phyloP scores from a whole-genome alignment of 2,888 invertebrate species.

The Lagria hirta region DNA sequence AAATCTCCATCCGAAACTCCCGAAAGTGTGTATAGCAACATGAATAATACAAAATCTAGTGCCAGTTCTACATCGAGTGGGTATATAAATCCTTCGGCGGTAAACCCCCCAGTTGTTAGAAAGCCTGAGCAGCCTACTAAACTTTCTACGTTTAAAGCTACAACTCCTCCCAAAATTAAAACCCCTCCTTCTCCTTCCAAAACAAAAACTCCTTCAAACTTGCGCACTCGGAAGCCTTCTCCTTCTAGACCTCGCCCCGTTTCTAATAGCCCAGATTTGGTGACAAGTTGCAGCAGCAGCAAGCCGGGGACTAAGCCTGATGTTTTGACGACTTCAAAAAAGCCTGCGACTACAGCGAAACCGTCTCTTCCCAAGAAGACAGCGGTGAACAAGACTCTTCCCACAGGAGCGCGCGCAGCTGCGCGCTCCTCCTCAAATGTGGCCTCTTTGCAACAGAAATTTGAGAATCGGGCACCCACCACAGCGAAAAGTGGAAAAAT shows the following conservation, averaged over 20 bases:
- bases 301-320: slow-evolving; percentile 66
- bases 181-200: slow-evolving; percentile 34
- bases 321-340: slow-evolving; percentile 56
- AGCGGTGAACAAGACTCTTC: slow-evolving; percentile 51
- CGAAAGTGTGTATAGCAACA: slow-evolving; percentile 67
- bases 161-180: slow-evolving; percentile 30
- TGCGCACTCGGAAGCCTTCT: slow-evolving; percentile 52
- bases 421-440: slow-evolving; percentile 67
- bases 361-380: no score
- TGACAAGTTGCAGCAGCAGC: slow-evolving; percentile 65
- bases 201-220: slow-evolving; percentile 54
- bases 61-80: slow-evolving; percentile 69
- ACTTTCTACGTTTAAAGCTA: slow-evolving; percentile 30
- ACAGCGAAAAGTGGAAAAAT: slow-evolving; percentile 7
- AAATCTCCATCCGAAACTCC: slow-evolving; percentile 35
- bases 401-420: slow-evolving; percentile 55
- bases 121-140: no score
- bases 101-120: slow-evolving; percentile 63
- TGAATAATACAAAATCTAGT: slow-evolving; percentile 60
- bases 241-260: slow-evolving; percentile 31
- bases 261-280: slow-evolving; percentile 70
- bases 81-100: slow-evolving; percentile 71
- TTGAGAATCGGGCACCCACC: slow-evolving; percentile 60
- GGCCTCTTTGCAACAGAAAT: slow-evolving; percentile 77
- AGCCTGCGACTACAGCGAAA: slow-evolving; percentile 47